Evolutionary conservation across 2,797 vertebrate genomes (phyloP), one percentile per base, ranked within the genome.

Genomic region (Microctenopoma lineatum): DNA sequence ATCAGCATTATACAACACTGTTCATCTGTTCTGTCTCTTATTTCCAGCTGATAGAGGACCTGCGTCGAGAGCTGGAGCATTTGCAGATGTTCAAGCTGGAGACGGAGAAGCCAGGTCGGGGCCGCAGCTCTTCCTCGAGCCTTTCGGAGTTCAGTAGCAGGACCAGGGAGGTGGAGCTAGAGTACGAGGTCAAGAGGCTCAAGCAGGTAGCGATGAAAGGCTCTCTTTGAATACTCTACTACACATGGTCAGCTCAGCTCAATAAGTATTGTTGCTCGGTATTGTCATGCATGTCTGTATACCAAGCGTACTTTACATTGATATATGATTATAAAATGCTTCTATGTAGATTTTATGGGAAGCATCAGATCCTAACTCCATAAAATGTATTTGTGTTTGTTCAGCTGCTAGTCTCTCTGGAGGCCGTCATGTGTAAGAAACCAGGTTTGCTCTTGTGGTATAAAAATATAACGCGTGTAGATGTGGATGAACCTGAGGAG

Each of bases 51-150:
- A 98, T 99, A 1, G 97, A 99, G 69, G 98, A 98, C 85, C 78
- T 99, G 72, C 91, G 97, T 39, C 94, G 96, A 83, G 97, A 99
- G 46, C 92, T 99, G 80, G 97, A 99, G 80, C 95, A 98, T 80
- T 77, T 98, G 80, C 97, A 99, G 88, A 86, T 99, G 42, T 98
- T 95, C 87, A 97, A 97, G 70, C 91, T 98, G 86, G 98, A 98
- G 64, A 87, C 94, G 0, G 97, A 98, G 80, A 92, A 92, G 45
- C 90, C 95, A 0, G 95, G 96, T 1, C 92, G 96, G 16, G 93
- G 94, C 5, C 92, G 96, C 18, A 94, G 94, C 64, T 93, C 95
- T 3, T 93, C 95, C 0, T 92, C 94, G 0, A 92, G 95, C 26
- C 65, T 97, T 60, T 92, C 95, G 0, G 97, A 98, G 84, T 95